Evolutionary conservation across 2,888 invertebrate genomes (phyloP), one percentile per base, ranked within the genome.

Genomic region (Lithophane leautieri): DNA sequence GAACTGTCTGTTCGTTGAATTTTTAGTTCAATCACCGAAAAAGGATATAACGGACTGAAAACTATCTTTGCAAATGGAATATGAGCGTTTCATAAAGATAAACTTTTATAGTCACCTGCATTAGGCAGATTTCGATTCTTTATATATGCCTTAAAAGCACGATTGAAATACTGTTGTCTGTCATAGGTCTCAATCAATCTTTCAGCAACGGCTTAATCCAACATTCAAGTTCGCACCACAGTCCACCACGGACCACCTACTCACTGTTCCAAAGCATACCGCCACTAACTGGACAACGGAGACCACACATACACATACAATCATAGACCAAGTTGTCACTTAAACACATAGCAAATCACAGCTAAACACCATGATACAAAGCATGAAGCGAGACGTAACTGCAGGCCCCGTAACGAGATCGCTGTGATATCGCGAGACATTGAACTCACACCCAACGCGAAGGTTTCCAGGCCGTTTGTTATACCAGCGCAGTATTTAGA

Each of bases 401-500:
- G 81, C 75, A 84, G 61, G 78, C 81, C 69, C 81, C 84, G 91
- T 92, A 90, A 92, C 92, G 90, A 93, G 93, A 93, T 93, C 85
- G 81, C 75, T 60, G 78, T 83, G 92, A 93, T 93, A 93, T 85
- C 80, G 73, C 78, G 86, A 93, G 93, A 89, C 94, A 93, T 93
- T 94, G 94, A 94, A 93, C 94, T 91, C 90, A 83, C 84, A 83
- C 86, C 89, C 84, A 87, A 77, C 72, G 78, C 84, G 83, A 83
- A 83, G 76, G 85, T 84, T 82, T 85, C 80, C 87, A 85, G 82
- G 85, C 75, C 78, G 82, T 76, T 88, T 80, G 84, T 77, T 85
- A 81, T 76, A 73, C 66, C 71, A 83, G 62, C 67, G 65, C 63
- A 65, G 78, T 82, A 88, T 88, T 83, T 86, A 76, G 88, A 86